These are phyloP conservation scores for Hylaeus volcanicus DNA, from an alignment of 1,140 invertebrate genomes.

Conservation along the genomic window DNA sequence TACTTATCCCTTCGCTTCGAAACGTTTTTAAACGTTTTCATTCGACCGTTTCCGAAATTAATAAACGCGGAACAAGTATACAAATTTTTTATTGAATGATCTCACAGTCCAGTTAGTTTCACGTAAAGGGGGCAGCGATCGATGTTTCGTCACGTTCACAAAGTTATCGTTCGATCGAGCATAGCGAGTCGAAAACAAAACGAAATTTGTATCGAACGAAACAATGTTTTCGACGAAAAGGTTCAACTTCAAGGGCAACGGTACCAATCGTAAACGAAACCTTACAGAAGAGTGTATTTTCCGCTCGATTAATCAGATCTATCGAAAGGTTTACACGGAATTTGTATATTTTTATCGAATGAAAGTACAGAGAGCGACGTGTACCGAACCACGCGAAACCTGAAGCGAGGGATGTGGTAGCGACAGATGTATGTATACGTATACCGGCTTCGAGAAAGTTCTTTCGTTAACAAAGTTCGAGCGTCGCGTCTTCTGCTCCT, in stretches of 20 bases:
- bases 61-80: no score
- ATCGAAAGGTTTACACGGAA: no score
- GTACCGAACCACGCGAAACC: background rate
- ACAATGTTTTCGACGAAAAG: background rate
- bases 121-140: background rate
- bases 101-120: no score
- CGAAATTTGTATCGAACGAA: background rate
- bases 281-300: no score
- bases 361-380: no score
- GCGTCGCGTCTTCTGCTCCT: background rate
- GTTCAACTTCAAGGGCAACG: background rate
- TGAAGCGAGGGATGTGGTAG: background rate
- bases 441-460: slow-evolving; percentile 59
- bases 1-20: background rate
- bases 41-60: background rate
- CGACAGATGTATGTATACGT: background rate
- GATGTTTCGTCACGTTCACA: no score
- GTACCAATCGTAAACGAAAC: no score
- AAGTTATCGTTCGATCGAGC: no score
- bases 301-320: no score
- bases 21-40: background rate
- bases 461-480: slow-evolving; percentile 20
- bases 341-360: no score
- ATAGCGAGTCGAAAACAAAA: background rate
- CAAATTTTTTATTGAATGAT: no score